Evolutionary conservation across 37 sponge, comb jelly and placozoan genomes (phyloP), one percentile per base, ranked within the genome.

Genomic region (Spongilla lacustris): DNA sequence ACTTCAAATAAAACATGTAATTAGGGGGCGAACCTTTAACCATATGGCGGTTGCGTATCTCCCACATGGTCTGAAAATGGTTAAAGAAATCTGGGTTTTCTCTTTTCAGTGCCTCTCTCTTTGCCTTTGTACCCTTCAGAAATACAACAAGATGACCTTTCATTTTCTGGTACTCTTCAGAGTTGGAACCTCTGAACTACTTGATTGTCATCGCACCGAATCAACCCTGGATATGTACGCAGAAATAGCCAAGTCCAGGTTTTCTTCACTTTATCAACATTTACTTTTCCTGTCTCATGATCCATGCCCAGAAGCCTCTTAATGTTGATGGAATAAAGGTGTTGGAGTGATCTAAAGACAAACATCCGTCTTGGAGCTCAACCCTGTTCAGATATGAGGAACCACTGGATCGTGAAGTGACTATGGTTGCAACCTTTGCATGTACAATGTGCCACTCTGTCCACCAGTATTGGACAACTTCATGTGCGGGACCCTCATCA

Each of bases 401-500:
- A 31, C 80, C 28, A 29, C 80, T 50, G 30, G 28, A 29, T 25
- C 58, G 29, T 25, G 58, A 49, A 79, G 58, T 79, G 26, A 79
- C 80, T 21, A 85, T 13, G 26, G 77, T 85, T 33, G 49, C 38
- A 25, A 85, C 68, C 69, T 85, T 85, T 31, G 25, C 29, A 19
- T 50, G n/a, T 66, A 5, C 37, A 1, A 83, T 35, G 32, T 83
- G 84, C 66, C 84, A 28, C 33, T 73, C 75, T 28, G 75, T 48
- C 76, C 84, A 83, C 26, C 26, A 83, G 75, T 74, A 83, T 74
- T 74, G 74, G 36, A 82, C 83, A 30, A 34, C 73, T 72, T 72
- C 84, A 84, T 84, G 84, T 25, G 66, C 25, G 25, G 84, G 84
- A 29, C 84, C 84, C 36, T 84, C 84, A 33, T 84, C 84, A 74